Base-by-base conservation (phyloP, 2,797 vertebrate genomes). In the Gambusia yucatana region DNA sequence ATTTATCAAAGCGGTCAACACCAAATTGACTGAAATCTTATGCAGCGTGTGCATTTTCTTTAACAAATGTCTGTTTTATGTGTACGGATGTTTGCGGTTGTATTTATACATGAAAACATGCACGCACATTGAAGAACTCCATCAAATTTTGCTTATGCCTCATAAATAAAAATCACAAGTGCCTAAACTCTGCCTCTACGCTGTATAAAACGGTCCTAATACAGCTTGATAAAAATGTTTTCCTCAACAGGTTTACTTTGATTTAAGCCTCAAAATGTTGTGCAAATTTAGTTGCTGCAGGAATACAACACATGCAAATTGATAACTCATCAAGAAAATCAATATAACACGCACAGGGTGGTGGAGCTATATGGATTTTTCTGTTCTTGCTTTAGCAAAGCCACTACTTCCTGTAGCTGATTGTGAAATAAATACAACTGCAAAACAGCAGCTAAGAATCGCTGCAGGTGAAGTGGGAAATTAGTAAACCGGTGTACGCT, bases 331-430 rank as follows among this genome's bases (percentile, higher is more conserved):
- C 25, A 82, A 44, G 55, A 84, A 69, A 92, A 94, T 94, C 92
- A 82, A 93, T 94, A 80, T 57, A 72, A 83, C 81, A 89, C 87
- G 76, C 85, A 93, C 91, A 90, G 90, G 87, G 84, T 84, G 85
- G 74, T 71, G 69, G 86, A 87, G 86, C 4, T 20, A 67, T 90
- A 94, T 93, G 84, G 92, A 93, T 93, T 93, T 93, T 89, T 83
- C 77, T 65, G 77, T 80, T 89, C 92, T 86, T 88, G 85, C 83
- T 84, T 80, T 91, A 91, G 82, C 86, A 81, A 65, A 73, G 84
- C 75, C 88, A 95, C 95, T 88, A 93, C 93, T 95, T 90, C 83
- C 82, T 78, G 78, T 77, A 82, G 88, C 83, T 88, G 87, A 92
- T 86, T 72, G 84, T 82, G 74, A 61, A 78, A 88, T 73, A 77